phyloP scores from a whole-genome alignment of 2,888 invertebrate species.

The Sepiola atlantica region DNA sequence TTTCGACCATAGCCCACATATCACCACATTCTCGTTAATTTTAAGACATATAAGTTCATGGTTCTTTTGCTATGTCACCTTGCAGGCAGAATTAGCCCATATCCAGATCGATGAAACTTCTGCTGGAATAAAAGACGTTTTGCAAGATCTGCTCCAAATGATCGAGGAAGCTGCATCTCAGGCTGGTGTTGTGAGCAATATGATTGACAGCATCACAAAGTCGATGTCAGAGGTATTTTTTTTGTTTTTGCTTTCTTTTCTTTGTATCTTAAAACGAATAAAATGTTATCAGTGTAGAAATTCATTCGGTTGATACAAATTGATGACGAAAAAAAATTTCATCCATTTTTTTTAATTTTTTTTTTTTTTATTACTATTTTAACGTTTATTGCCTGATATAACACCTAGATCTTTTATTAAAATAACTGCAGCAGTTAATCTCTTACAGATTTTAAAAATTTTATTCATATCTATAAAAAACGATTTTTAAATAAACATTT shows the following conservation, averaged over 20 bases:
- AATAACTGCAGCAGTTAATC: no score
- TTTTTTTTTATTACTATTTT: no score
- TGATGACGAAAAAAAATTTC: no score
- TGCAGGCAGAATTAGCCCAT: constrained; percentile 85
- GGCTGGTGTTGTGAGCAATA: constrained; percentile 90
- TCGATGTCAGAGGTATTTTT: constrained; percentile 80
- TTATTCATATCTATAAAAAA: no score
- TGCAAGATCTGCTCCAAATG: constrained; percentile 84
- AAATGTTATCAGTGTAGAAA: not conserved
- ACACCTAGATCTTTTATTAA: no score
- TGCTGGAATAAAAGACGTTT: constrained; percentile 84
- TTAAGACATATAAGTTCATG: not conserved
- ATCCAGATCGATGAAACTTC: constrained; percentile 88
- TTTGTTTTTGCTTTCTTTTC: not conserved
- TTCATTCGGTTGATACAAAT: no score
- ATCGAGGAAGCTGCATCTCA: constrained; percentile 84
- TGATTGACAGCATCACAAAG: constrained; percentile 91
- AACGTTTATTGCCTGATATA: no score
- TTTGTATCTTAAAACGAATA: not conserved
- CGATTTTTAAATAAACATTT: no score
- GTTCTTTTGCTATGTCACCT: not conserved
- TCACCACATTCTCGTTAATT: no score
- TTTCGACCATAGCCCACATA: no score
- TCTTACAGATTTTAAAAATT: no score
- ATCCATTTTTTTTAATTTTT: no score